Evolutionary conservation across 2,113 vertebrate species (phyloP).

Genomic region (Cranoglanis bouderius): DNA sequence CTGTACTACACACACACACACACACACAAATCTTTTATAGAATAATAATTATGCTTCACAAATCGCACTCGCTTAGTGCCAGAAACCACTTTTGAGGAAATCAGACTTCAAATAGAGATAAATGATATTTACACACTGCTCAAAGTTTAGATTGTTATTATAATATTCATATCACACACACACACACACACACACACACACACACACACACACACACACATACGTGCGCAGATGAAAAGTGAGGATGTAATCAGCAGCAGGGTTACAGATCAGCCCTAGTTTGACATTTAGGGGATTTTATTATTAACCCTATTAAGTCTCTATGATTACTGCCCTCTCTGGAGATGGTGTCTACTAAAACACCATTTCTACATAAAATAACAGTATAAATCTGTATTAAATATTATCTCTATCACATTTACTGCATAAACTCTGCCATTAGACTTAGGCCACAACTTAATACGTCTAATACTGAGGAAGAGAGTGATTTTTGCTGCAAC

Average conservation of each 20-base stretch:
- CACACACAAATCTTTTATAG: slow-evolving; percentile 5
- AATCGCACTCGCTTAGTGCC: slow-evolving; percentile 10
- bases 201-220: background rate
- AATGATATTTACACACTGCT: slow-evolving; percentile 35
- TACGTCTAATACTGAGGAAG: background rate
- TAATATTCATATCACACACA: background rate
- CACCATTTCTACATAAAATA: background rate
- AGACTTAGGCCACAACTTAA: background rate
- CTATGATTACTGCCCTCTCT: background rate
- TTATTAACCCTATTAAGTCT: slow-evolving; percentile 12
- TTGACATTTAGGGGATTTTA: slow-evolving; percentile 1
- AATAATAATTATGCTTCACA: slow-evolving; percentile 26
- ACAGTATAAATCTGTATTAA: background rate
- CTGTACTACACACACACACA: background rate
- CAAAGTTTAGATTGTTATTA: slow-evolving; percentile 22
- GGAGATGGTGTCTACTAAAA: background rate
- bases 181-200: slow-evolving; percentile 2
- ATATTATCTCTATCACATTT: background rate
- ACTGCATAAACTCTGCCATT: background rate
- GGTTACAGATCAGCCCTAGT: background rate
- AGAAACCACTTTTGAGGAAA: slow-evolving; percentile 21
- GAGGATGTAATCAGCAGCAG: background rate
- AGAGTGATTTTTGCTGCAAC: background rate
- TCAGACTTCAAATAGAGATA: slow-evolving; percentile 29
- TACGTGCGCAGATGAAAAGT: background rate